Conservation (phyloP, 2,888 invertebrate species). For the Leptinotarsa tumamoca region DNA sequence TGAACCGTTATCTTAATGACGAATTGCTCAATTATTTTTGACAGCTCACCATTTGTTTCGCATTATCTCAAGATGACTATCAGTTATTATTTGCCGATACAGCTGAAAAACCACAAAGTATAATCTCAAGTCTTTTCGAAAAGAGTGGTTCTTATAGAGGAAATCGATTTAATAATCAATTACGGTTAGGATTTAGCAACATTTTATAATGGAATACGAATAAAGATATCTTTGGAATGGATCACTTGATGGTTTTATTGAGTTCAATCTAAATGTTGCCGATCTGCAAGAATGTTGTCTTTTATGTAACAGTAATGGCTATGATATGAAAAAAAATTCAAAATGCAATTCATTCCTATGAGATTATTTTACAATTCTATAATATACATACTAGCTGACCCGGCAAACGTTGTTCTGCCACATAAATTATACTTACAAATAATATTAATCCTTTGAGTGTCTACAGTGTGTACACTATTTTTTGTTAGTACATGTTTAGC, state of each 20-base stretch:
- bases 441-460: too few species aligned
- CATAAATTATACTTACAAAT: too few species aligned
- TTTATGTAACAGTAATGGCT: neutral
- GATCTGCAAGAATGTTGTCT: neutral
- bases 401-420: too few species aligned
- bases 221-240: neutral
- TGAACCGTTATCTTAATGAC: constrained; percentile 6
- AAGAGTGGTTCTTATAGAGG: constrained; percentile 3
- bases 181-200: neutral
- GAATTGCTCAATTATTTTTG: constrained; percentile 11
- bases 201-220: neutral
- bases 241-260: neutral
- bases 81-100: constrained; percentile 3
- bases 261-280: neutral
- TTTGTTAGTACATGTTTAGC: too few species aligned
- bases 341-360: neutral
- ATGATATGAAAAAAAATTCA: neutral
- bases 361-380: too few species aligned
- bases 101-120: constrained; percentile 1
- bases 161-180: constrained; percentile 6
- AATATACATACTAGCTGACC: too few species aligned
- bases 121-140: neutral
- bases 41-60: constrained; percentile 13
- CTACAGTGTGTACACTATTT: too few species aligned
- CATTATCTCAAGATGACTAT: constrained; percentile 7